Conservation (phyloP, 92 coral and sea anemone genomes). For the Epizoanthus rinbou region DNA sequence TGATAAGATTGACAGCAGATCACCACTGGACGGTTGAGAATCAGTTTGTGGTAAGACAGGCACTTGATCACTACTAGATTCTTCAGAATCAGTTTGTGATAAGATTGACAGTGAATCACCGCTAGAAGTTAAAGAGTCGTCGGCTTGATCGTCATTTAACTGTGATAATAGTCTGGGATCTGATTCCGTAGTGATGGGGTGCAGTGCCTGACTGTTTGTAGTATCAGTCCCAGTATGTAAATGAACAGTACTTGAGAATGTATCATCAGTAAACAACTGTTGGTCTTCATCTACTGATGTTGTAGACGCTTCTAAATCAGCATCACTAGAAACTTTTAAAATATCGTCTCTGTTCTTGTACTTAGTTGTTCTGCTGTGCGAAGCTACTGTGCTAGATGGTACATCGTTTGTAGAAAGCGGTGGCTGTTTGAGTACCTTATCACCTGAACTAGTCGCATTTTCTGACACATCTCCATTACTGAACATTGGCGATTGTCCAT, state of each 20-base stretch:
- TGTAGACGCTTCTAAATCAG: neutral
- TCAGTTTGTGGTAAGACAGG: too few relatives aligned
- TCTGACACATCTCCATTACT: neutral
- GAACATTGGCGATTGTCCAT: neutral
- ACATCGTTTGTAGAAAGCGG: neutral
- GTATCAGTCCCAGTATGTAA: neutral
- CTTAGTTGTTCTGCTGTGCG: neutral
- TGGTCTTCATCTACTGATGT: conserved; percentile 3
- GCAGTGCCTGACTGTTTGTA: too few relatives aligned
- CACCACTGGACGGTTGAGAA: too few relatives aligned
- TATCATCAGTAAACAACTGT: neutral
- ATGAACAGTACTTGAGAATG: neutral
- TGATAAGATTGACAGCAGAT: neutral
- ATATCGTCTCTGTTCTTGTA: too few relatives aligned
- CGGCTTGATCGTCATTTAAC: too few relatives aligned
- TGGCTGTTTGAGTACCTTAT: neutral
- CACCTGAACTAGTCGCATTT: conserved; percentile 4
- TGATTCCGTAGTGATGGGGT: too few relatives aligned
- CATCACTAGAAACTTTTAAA: neutral
- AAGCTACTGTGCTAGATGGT: too few relatives aligned
- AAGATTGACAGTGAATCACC: neutral
- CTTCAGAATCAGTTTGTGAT: too few relatives aligned
- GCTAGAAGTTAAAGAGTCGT: neutral
- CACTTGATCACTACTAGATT: too few relatives aligned
- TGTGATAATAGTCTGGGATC: too few relatives aligned